A percentile compares a stretch with the other conserved stretches of the same genome.
phyloP scores from a whole-genome alignment of 30 jellyfish, hydroid and myxozoan genomes.

The Clytia hemisphaerica region DNA sequence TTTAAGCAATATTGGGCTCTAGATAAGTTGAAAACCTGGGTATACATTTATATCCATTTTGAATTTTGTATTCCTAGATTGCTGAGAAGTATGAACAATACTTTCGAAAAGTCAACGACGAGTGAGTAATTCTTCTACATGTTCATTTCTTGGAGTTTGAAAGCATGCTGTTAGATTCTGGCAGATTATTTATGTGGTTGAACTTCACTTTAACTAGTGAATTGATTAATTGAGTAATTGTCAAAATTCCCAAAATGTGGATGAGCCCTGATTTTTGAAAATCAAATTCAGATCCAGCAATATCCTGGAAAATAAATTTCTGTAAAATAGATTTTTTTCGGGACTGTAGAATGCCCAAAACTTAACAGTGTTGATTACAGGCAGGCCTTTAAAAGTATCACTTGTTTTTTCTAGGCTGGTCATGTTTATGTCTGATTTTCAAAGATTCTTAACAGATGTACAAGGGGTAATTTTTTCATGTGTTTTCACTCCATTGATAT shows the following conservation, averaged over 20 bases:
- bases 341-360: neutral
- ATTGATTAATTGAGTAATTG: too few species aligned
- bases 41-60: neutral
- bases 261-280: too few species aligned
- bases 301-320: too few species aligned
- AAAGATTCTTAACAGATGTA: conserved; percentile 72
- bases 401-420: conserved; percentile 32
- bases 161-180: too few species aligned
- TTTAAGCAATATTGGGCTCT: too few species aligned
- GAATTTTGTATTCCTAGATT: conserved; percentile 23
- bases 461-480: conserved; percentile 46
- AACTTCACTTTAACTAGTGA: too few species aligned
- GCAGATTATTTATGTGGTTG: too few species aligned
- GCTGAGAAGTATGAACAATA: conserved; percentile 80
- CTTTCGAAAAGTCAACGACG: conserved; percentile 74
- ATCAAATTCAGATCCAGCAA: too few species aligned
- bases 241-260: too few species aligned
- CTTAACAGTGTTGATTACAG: neutral
- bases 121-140: conserved; percentile 42
- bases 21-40: too few species aligned
- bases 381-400: neutral
- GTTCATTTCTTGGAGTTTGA: too few species aligned
- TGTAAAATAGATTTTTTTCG: too few species aligned
- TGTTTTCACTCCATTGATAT: neutral
- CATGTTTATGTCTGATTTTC: conserved; percentile 81